Evolutionary conservation across 2,113 vertebrate species (phyloP), one percentile per base, ranked within the genome.

Genomic region (Alexandromys fortis): DNA sequence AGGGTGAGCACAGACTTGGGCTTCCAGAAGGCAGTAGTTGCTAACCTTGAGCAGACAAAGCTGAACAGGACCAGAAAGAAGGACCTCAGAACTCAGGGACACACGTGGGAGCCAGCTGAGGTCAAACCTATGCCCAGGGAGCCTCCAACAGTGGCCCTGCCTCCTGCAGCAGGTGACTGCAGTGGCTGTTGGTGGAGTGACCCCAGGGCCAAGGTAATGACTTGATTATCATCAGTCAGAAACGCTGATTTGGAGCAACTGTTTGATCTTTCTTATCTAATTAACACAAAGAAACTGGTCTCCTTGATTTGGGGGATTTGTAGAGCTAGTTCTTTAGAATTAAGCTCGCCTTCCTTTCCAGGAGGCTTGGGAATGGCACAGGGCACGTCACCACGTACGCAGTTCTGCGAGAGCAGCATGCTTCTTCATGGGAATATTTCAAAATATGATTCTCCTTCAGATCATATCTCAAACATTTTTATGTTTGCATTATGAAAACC

Each of bases 371-470:
- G 9, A n/a, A 81, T 90, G 49, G 68, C 24, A 26, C 8, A 68
- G 38, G 3, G 19, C 24, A 47, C 68, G 16, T 45, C 35, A 22
- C 28, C 42, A 24, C 35, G 68, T 3, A 78, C 16, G 68, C 21
- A 75, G 42, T 92, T 65, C 61, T 42, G 10, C 38, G 47, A 14
- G 16, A 55, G 82, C 24, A 89, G 63, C 22, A n/a, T 49, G 19
- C 22, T 95, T 92, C 77, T 89, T 82, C 38, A 38, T 42, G 52
- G 68, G 45, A 89, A n/a, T 77, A 21, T 22, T 19, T 92, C 61
- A 26, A 4, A 38, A 45, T 22, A 28, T 63, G 83, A n/a, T 96
- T 89, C 33, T 82, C 28, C 49, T 78, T 77, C 5, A 58, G 42
- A 73, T 75, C 8, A 10, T 68, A 65, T 55, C 73, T 61, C 7